A percentile compares a stretch with the other conserved stretches of the same genome.
Evolutionary conservation across 2,888 invertebrate species (phyloP).

Genomic region (Cheilosia grossa): DNA sequence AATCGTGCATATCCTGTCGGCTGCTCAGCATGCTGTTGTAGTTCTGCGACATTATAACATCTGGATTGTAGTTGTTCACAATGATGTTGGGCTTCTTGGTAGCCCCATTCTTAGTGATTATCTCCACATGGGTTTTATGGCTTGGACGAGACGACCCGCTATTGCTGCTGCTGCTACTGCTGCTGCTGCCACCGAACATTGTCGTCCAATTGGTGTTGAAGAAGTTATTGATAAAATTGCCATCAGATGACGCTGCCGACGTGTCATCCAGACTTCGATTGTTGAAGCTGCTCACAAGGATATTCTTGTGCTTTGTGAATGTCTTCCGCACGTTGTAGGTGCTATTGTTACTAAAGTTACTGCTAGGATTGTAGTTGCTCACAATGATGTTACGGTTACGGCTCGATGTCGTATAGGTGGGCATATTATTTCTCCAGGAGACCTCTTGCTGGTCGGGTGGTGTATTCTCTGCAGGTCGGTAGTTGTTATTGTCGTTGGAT

Average conservation of each 20-base stretch:
- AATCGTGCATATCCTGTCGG: conserved; percentile 76
- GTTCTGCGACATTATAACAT: conserved; percentile 81
- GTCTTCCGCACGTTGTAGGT: conserved; percentile 79
- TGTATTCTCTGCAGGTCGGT: conserved; percentile 57
- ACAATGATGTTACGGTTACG: conserved; percentile 83
- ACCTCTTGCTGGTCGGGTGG: conserved; percentile 59
- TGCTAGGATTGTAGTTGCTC: conserved; percentile 82
- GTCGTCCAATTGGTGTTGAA: conserved; percentile 82
- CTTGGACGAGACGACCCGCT: conserved; percentile 84
- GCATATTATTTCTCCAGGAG: conserved; percentile 61
- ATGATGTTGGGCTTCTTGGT: conserved; percentile 87
- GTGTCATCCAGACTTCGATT: conserved; percentile 66
- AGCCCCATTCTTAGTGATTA: conserved; percentile 87
- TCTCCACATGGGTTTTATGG: conserved; percentile 88
- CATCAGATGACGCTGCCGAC: conserved; percentile 45
- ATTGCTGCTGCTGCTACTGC: conserved; percentile 76
- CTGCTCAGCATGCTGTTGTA: conserved; percentile 81
- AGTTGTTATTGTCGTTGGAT: conserved; percentile 75
- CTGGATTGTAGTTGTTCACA: conserved; percentile 85
- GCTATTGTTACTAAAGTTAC: conserved; percentile 72
- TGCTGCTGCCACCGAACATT: conserved; percentile 77
- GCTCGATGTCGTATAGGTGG: conserved; percentile 74
- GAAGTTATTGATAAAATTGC: conserved; percentile 79
- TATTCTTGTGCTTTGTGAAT: conserved; percentile 82
- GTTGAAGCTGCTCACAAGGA: conserved; percentile 79